phyloP scores from a whole-genome alignment of 2,888 invertebrate species.

The Metallyticus violacea region DNA sequence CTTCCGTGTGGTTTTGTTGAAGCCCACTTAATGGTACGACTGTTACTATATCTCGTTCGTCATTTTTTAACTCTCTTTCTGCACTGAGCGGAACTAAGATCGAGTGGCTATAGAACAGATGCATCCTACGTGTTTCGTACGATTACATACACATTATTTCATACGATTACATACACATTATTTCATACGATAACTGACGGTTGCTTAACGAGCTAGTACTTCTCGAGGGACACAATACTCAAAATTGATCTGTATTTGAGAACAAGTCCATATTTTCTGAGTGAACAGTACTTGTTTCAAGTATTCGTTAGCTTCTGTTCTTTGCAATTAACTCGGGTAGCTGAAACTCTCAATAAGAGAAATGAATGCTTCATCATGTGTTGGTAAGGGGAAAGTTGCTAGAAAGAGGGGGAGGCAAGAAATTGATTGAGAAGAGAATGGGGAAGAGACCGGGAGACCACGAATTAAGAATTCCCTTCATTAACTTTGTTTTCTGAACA shows the following conservation, averaged over 20 bases:
- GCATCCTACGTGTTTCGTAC: no score
- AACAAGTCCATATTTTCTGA: neutral
- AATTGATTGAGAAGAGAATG: constrained; percentile 14
- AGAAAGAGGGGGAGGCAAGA: neutral
- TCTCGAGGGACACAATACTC: no score
- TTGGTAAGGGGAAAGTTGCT: neutral
- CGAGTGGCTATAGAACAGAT: no score
- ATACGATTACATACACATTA: no score
- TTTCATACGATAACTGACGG: no score
- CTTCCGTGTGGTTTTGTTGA: no score
- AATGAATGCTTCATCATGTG: constrained; percentile 17
- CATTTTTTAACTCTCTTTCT: no score
- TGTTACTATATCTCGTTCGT: no score
- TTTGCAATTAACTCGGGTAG: constrained; percentile 11
- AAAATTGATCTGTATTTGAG: neutral
- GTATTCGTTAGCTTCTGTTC: constrained; percentile 10
- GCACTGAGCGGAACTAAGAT: neutral
- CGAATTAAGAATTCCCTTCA: constrained; percentile 18
- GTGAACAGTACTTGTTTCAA: neutral
- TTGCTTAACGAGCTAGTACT: neutral
- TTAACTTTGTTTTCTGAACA: constrained; percentile 14
- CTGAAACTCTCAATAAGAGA: neutral
- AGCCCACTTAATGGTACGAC: no score
- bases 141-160: no score
- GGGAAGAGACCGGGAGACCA: neutral